Evolutionary conservation across 2,888 invertebrate genomes (phyloP).

Genomic region (Ennomos erosarius): DNA sequence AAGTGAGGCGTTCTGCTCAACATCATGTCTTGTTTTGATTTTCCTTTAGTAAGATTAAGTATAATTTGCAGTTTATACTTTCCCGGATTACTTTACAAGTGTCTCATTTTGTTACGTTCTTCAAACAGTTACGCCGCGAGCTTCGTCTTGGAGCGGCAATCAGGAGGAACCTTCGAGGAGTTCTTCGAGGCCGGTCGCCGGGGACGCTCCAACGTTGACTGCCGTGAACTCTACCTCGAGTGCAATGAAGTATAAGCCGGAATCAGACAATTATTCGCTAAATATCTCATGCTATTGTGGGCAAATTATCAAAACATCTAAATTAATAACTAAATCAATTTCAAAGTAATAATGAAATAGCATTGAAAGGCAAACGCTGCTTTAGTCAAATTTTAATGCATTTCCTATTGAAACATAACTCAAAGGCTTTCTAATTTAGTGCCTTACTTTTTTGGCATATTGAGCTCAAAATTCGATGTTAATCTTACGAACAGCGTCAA

Average conservation of each 20-base stretch:
- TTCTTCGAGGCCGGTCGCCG: slow-evolving; percentile 94
- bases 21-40: not conserved
- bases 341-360: slow-evolving; percentile 30
- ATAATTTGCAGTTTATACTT: no score
- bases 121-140: slow-evolving; percentile 92
- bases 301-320: slow-evolving; percentile 35
- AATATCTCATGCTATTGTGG: slow-evolving; percentile 41
- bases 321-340: slow-evolving; percentile 42
- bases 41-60: no score
- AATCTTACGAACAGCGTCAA: slow-evolving; percentile 44
- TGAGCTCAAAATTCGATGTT: slow-evolving; percentile 43
- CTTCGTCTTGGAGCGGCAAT: slow-evolving; percentile 91
- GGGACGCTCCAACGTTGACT: slow-evolving; percentile 94
- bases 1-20: not conserved
- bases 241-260: slow-evolving; percentile 93
- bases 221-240: slow-evolving; percentile 92
- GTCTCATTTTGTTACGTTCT: slow-evolving; percentile 18
- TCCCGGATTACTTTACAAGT: no score
- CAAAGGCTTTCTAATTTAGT: slow-evolving; percentile 25
- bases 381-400: slow-evolving; percentile 42
- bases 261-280: slow-evolving; percentile 42
- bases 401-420: slow-evolving; percentile 21
- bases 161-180: slow-evolving; percentile 90
- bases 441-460: slow-evolving; percentile 26
- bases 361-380: slow-evolving; percentile 36